These are phyloP conservation scores for Aricia artaxerxes DNA, from an alignment of 2,888 invertebrate species.

Conservation along the genomic window DNA sequence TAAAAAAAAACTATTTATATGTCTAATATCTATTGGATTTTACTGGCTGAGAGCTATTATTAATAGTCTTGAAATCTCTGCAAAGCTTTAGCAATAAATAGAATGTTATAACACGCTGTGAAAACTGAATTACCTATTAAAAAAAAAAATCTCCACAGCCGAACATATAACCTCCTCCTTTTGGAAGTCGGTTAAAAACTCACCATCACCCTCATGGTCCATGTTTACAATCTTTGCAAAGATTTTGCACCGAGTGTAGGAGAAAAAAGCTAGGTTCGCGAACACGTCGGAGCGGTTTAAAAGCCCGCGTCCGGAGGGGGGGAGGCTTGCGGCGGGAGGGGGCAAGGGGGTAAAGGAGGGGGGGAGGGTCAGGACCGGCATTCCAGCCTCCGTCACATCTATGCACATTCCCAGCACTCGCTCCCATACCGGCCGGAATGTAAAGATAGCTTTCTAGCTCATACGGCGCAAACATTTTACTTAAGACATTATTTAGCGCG, in stretches of 20 bases:
- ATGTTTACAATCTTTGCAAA: neutral
- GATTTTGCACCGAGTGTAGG: conserved; percentile 63
- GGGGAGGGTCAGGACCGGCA: conserved; percentile 66
- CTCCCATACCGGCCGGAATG: conserved; percentile 33
- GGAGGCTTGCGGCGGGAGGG: conserved; percentile 61
- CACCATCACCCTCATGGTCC: neutral
- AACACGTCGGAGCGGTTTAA: conserved; percentile 79
- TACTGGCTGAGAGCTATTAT: neutral
- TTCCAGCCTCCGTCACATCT: conserved; percentile 72
- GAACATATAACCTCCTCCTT: no score
- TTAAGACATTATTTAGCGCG: conserved; percentile 30
- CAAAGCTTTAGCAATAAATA: neutral
- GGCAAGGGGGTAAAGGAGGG: conserved; percentile 76
- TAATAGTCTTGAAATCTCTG: neutral
- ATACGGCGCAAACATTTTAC: conserved; percentile 28
- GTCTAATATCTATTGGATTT: neutral
- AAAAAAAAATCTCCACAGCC: neutral
- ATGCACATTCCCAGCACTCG: conserved; percentile 54
- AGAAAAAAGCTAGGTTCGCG: conserved; percentile 79
- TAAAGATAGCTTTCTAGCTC: conserved; percentile 38
- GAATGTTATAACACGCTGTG: neutral
- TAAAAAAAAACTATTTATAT: no score
- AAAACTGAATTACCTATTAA: neutral
- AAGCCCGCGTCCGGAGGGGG: conserved; percentile 75
- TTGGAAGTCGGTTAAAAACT: neutral